Evolutionary conservation across 2,113 vertebrate species (phyloP), one percentile per base, ranked within the genome.

Genomic region (Tinamus guttatus): DNA sequence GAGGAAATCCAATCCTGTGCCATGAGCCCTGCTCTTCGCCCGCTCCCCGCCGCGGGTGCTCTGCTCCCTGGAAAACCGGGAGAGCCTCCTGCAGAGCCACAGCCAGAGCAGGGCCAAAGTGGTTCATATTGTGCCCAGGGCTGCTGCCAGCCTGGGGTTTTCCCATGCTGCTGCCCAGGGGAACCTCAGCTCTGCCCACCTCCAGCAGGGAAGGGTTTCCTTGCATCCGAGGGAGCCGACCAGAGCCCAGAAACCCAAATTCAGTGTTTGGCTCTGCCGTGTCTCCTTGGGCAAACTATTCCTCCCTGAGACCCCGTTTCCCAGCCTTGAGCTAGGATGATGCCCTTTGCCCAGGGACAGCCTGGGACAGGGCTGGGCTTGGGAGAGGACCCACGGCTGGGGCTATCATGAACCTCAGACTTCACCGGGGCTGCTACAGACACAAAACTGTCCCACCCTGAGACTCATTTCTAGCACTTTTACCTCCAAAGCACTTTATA

Each of bases 1-100:
- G 82, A 81, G 87, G 92, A 94, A 97, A 97, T 80, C 79, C 93
- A 97, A 89, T 16, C 41, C 89, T 87, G 58, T 85, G 90, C 77
- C 94, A 93, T 2, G 0, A 84, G 54, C 6, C 43, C 81, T 70
- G 89, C 86, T 93, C 91, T 93, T 51, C 6, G 74, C 89, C 45
- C 60, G 83, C 82, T 77, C 63, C 60, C 47, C 0, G 0, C 49
- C 54, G 51, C 0, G 0, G 75, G 63, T 5, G 6, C 65, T 88
- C 51, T 64, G 85, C 74, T 68, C 86, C 1, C 4, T 49, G 40
- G 9, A 28, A 0, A 1, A 32, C 28, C 51, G 32, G 75, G 30
- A 47, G 1, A 1, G 3, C 30, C 30, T 28, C 18, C 24, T 19
- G 13, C 24, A 43, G 54, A 78, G 11, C 62, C 28, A 21, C 0